These are phyloP conservation scores for Drosophila incognita DNA, from an alignment of 2,888 invertebrate genomes.

Conservation along the genomic window DNA sequence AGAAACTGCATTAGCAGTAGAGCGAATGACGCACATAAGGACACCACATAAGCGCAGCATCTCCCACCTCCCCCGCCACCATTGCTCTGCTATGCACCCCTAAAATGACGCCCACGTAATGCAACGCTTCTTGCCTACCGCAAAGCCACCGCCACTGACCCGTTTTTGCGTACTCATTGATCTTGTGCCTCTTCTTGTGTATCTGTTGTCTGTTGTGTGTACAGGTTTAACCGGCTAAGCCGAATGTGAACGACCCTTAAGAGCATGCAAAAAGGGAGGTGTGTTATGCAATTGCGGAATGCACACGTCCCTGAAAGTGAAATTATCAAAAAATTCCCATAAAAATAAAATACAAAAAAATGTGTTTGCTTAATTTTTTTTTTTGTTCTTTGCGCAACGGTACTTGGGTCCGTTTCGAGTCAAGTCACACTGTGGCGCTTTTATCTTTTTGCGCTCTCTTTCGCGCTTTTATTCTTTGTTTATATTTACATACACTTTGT, in stretches of 20 bases:
- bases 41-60: conserved; percentile 14
- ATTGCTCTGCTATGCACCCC: conserved; percentile 31
- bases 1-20: conserved; percentile 28
- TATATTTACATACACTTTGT: conserved; percentile 72
- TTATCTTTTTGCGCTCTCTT: conserved; percentile 42
- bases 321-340: conserved; percentile 2
- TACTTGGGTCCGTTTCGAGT: conserved; percentile 26
- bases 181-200: conserved; percentile 66
- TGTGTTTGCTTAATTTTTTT: conserved; percentile 15
- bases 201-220: conserved; percentile 59
- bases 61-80: background rate
- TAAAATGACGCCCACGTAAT: conserved; percentile 58
- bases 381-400: conserved; percentile 4
- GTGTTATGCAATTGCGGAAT: conserved; percentile 55
- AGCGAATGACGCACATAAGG: conserved; percentile 14
- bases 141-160: conserved; percentile 65
- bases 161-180: conserved; percentile 78
- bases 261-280: conserved; percentile 34
- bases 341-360: background rate
- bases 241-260: conserved; percentile 66
- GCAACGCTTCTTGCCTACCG: conserved; percentile 46
- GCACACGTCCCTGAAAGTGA: conserved; percentile 34
- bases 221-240: conserved; percentile 70
- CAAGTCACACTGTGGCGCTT: conserved; percentile 45
- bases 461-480: conserved; percentile 71